Evolutionary conservation across 2,113 vertebrate species (phyloP), one percentile per base, ranked within the genome.

Genomic region (Hiodon tergisus): DNA sequence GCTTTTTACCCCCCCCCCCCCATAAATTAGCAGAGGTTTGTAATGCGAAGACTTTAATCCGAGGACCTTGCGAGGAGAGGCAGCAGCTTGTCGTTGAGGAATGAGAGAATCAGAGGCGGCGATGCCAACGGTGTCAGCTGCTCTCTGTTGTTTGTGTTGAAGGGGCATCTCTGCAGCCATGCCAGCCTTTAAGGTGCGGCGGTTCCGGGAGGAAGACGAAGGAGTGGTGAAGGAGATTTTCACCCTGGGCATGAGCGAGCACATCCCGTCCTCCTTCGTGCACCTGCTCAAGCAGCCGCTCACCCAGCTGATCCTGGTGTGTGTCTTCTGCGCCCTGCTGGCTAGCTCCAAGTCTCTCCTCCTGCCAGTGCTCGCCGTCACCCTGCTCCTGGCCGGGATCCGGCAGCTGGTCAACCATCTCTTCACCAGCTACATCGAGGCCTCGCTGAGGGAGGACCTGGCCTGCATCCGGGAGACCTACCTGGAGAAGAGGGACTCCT

Each of bases 171-270:
- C 71, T 5, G 59, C 78, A 11, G 71, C 72, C 73, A 92, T 92
- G 90, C 83, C 70, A 62, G 81, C 68, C 9, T 69, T 89, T 68
- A 81, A 85, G 69, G 88, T 94, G 80, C 87, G 93, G 0, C 86
- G 74, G 50, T 94, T 88, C 62, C 71, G 58, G 0, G 82, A 86
- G 0, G 87, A 88, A 0, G 91, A 93, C 3, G 78, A 72, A 0
- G 85, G 87, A 54, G 69, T 55, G 0, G 91, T 90, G 67, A 89
- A 85, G 84, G 89, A 92, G 57, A 54, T 89, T 69, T 92, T 92
- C 81, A 83, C 83, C 3, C 2, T 87, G 61, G 91, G 91, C 69
- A 90, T 91, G 86, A 91, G 86, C 5, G 91, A 93, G 69, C 91
- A 91, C 4, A 77, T 92, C 2, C 90, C 91, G 0, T 77, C 87